Base-by-base conservation (phyloP, 1,140 invertebrate species). In the Aphelenchoides avenae region DNA sequence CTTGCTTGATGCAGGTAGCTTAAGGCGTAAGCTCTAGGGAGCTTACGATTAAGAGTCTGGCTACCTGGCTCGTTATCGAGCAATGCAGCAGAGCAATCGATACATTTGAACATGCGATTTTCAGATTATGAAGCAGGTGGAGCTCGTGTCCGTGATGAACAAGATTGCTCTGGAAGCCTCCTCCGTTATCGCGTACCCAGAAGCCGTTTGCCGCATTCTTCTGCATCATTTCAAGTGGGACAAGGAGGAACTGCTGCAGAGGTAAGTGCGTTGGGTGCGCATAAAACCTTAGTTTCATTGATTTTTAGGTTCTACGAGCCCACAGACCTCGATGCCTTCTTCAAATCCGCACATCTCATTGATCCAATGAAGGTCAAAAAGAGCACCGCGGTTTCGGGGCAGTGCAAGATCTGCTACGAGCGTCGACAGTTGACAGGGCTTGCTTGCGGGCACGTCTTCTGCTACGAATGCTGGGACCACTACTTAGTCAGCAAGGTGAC, bases 171-270 rank as follows among this genome's bases (percentile, higher is more conserved):
- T 13, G n/a, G 63, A 66, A 11, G 68, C 63, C 15, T 70, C 63
- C 5, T 40, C 43, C 18, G 54, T 66, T 2, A 30, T 66, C 29
- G 37, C 64, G 33, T 68, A 40, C 33, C 49, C 63, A 11, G 36
- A 46, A 15, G 56, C 46, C 3, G 47, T 66, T 26, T 66, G 63
- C 31, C 56, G 58, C 22, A 41, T 64, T 7, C 34, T 66, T 5
- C 41, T 66, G 20, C 64, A 66, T 39, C 40, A 66, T 9, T 66
- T 53, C 40, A 46, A 69, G 41, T 66, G 64, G 64, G 68, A 66
- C 33, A 62, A 69, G 44, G 64, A 56, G 15, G 30, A 22, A 26
- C 40, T 66, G 26, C 49, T 68, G 15, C 56, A 66, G 33, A 69
- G 47, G 66, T 66, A 27, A 9, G 18, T 49, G 31, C n/a, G n/a